Evolutionary conservation across 2,113 vertebrate genomes (phyloP), one percentile per base, ranked within the genome.

Genomic region (Colaptes auratus): DNA sequence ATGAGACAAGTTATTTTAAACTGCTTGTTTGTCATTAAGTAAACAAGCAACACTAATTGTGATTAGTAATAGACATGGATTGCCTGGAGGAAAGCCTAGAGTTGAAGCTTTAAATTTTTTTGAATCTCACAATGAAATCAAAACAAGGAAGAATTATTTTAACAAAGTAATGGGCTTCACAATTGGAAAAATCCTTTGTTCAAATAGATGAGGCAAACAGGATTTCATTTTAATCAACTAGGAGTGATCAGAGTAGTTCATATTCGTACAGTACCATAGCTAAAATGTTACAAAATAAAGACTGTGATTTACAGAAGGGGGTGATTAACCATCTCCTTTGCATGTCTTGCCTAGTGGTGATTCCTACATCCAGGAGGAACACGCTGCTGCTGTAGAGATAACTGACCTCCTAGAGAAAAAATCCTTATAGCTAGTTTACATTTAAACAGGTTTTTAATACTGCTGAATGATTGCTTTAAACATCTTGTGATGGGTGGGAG

Each of bases 41-140:
- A 90, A 96, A 86, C 53, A 92, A 82, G 46, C 31, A 93, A 60
- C 16, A 23, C 48, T 93, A 82, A 93, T 82, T 69, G 65, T 4
- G 31, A 79, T 79, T 91, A 61, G 50, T 42, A 23, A 89, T 59
- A 82, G 71, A 77, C 9, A 79, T 53, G 60, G 31, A 71, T 73
- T 76, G 81, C 84, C 67, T 95, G 60, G 15, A 88, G 87, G 52
- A 89, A 93, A 85, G 13, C n/a, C 76, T 56, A 39, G 46, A 80
- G 33, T 25, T 10, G 0, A 66, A 12, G 6, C 19, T 88, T 82
- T 46, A 86, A 56, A 2, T 69, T 86, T 76, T 80, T 89, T 27
- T 56, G 64, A 66, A 93, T 86, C 35, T 76, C 3, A 7, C 42
- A 71, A 59, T 74, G 10, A 91, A 91, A 89, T 10, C 9, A 81